Evolutionary conservation across 2,113 vertebrate genomes (phyloP).

Genomic region (Caranx melampygus): DNA sequence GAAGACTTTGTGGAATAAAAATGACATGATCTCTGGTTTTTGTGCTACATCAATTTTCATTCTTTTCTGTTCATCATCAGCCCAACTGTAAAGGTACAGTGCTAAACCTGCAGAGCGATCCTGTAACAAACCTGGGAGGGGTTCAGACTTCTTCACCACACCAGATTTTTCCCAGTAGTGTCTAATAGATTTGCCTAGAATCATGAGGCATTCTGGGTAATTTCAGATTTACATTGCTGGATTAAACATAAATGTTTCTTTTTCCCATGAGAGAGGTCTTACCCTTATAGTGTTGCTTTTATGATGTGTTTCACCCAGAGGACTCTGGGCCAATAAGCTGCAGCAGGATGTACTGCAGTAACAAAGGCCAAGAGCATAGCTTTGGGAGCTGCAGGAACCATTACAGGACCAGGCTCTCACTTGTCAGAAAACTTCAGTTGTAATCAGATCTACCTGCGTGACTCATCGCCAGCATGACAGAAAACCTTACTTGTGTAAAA

Average conservation of each 20-base stretch:
- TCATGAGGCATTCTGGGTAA: background rate
- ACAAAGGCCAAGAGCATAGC: constrained; percentile 41
- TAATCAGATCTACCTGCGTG: constrained; percentile 65
- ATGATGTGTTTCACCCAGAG: constrained; percentile 25
- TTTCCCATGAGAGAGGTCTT: constrained; percentile 6
- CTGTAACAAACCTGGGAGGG: background rate
- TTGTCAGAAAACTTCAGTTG: constrained; percentile 59
- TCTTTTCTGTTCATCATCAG: background rate
- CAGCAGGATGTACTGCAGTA: constrained; percentile 44
- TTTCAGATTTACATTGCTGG: background rate
- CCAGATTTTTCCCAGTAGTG: background rate
- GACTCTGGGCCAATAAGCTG: constrained; percentile 34
- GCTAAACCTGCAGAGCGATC: background rate
- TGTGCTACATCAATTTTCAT: background rate
- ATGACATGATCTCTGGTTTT: background rate
- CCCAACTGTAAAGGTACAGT: background rate
- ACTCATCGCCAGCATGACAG: constrained; percentile 53
- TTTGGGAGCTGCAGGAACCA: constrained; percentile 45
- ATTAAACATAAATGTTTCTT: constrained; percentile 1
- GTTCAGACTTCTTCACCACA: background rate
- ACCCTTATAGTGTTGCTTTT: constrained; percentile 21
- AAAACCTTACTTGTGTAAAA: constrained; percentile 36
- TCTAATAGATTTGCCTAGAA: background rate
- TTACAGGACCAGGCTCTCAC: constrained; percentile 51
- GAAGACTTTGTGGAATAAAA: background rate